Evolutionary conservation across 1,140 invertebrate genomes (phyloP).

Genomic region (Rhizoglyphus robini): DNA sequence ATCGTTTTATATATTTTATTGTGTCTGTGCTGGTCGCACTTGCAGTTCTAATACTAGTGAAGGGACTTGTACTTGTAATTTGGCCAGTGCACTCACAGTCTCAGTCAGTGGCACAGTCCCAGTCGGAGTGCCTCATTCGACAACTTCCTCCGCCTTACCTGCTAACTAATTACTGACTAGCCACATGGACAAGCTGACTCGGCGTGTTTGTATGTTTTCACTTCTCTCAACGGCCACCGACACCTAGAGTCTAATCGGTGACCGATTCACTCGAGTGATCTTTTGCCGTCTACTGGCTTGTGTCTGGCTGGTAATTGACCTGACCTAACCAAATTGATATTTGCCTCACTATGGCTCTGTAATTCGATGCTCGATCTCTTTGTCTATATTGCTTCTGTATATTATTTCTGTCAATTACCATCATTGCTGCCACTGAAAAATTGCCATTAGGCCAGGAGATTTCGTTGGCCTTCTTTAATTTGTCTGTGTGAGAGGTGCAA

Average conservation of each 20-base stretch:
- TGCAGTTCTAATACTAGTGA: too few species aligned
- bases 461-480: not conserved
- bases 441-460: not conserved
- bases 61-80: slow-evolving; percentile 1
- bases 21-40: not conserved
- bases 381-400: not conserved
- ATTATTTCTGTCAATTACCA: not conserved
- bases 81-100: not conserved
- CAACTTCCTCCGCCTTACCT: slow-evolving; percentile 5
- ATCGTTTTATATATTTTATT: not conserved
- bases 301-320: too few species aligned
- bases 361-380: too few species aligned
- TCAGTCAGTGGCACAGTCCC: not conserved
- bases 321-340: slow-evolving; percentile 15
- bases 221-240: slow-evolving; percentile 6
- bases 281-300: too few species aligned
- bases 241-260: slow-evolving; percentile 8
- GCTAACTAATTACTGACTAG: not conserved
- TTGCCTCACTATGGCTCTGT: not conserved
- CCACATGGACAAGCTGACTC: too few species aligned
- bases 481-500: too few species aligned
- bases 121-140: not conserved
- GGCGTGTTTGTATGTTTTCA: not conserved
- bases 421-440: not conserved
- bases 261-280: not conserved